Percentiles rank a stretch among this genome's conserved stretches.
Conservation (phyloP, 2,888 invertebrate species). For the Megamerina dolium region DNA sequence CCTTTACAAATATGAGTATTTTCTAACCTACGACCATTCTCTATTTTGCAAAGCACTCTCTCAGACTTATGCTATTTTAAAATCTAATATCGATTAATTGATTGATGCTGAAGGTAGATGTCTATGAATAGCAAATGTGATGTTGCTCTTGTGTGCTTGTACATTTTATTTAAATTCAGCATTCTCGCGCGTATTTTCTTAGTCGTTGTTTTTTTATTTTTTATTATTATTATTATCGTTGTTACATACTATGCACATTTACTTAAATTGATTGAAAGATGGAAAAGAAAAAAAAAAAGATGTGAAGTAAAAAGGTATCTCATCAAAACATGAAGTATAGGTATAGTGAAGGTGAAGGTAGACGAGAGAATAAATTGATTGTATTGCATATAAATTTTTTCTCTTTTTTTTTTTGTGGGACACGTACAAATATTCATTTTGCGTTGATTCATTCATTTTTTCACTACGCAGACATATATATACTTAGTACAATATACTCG, state of each 20-base stretch:
- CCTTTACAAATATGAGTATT: no score
- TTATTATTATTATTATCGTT: not conserved
- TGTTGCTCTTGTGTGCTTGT: constrained; percentile 15
- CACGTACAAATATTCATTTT: no score
- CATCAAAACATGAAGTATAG: not conserved
- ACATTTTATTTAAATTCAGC: constrained; percentile 1
- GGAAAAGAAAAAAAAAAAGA: no score
- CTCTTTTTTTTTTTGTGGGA: no score
- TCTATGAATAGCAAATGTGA: constrained; percentile 35
- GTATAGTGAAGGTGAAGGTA: not conserved
- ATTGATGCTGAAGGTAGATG: constrained; percentile 28
- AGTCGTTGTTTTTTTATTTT: not conserved
- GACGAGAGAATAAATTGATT: constrained; percentile 13
- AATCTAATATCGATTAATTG: constrained; percentile 36
- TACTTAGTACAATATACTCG: no score
- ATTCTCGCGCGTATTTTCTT: not conserved
- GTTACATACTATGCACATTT: not conserved
- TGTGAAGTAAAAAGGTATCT: not conserved
- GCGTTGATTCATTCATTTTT: no score
- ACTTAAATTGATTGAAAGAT: constrained; percentile 5
- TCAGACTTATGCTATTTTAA: no score
- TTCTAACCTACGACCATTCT: no score
- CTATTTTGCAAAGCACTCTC: no score
- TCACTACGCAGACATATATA: no score
- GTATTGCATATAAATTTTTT: constrained; percentile 15